Evolutionary conservation across 1,140 invertebrate species (phyloP), one percentile per base, ranked within the genome.

Genomic region (Hylaeus anthracinus): DNA sequence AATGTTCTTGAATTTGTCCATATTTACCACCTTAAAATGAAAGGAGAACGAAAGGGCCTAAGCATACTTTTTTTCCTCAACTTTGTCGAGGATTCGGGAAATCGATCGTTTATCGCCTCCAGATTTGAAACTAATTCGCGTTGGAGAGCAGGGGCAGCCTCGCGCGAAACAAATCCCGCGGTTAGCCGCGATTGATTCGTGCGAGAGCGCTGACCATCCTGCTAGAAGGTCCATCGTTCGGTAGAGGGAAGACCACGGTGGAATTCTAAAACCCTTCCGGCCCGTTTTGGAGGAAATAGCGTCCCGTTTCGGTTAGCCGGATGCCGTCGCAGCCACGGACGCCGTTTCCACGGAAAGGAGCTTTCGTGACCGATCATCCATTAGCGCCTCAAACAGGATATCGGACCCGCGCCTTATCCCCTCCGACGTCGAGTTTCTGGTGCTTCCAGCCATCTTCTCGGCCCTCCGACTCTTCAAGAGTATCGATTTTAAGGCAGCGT

Each of bases 341-440:
- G 9, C 51, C 60, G 41, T 45, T 61, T 75, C 72, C 48, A 55
- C 73, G 63, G 75, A 85, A 82, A 80, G 80, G 77, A 45, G 72
- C 81, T 85, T 81, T 79, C 83, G 69, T 77, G 78, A 86, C 76
- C 82, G 76, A 88, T 84, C 84, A 82, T 88, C 84, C 78, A 86
- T 87, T 86, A 86, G 72, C 70, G 74, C 43, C 53, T 72, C 43
- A n/a, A 72, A 79, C 81, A 73, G 75, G 69, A 71, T 73, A 66
- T 69, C 15, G 37, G 5, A 26, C 67, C 51, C 53, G 63, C 5
- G 39, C 15, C 77, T 79, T 65, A 72, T 64, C 70, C 71, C 26
- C 26, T 26, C 26, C 26, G 26, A 26, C 26, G 26, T 26, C 26
- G 26, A 26, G 26, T 0, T 26, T 26, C 26, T 26, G 26, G 26